phyloP scores from a whole-genome alignment of 2,113 vertebrate genomes.

The Gadus macrocephalus region DNA sequence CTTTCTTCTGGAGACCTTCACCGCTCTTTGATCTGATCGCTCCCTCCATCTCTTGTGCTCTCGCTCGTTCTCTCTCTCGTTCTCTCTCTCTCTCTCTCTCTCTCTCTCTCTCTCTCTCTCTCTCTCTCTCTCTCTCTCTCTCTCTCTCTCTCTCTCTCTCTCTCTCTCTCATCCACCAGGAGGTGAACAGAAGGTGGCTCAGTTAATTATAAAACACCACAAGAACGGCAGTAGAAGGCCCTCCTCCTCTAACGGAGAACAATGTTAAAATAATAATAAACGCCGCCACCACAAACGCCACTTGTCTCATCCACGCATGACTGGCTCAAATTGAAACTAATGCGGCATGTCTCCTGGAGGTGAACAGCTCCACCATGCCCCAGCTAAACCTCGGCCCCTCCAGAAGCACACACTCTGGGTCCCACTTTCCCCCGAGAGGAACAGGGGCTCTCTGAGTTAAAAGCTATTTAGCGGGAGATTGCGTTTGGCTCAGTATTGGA shows the following conservation, averaged over 20 bases:
- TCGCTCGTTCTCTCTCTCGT: constrained; percentile 19
- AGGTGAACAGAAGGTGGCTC: constrained; percentile 8
- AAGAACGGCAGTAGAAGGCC: constrained; percentile 43
- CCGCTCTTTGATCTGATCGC: constrained; percentile 36
- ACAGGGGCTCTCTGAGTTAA: constrained; percentile 60
- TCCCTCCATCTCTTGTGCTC: constrained; percentile 28
- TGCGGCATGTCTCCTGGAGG: constrained; percentile 46
- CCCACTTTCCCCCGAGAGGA: constrained; percentile 42
- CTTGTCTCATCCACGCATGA: constrained; percentile 47
- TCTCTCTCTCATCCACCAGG: constrained; percentile 3
- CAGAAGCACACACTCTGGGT: constrained; percentile 61
- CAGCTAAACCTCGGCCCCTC: constrained; percentile 55
- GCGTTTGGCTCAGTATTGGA: constrained; percentile 41
- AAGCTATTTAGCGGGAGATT: constrained; percentile 61
- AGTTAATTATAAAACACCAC: constrained; percentile 14
- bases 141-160: constrained; percentile 15
- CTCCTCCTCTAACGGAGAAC: no score
- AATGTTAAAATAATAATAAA: constrained; percentile 32
- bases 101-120: constrained; percentile 5
- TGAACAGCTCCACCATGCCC: constrained; percentile 43
- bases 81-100: constrained; percentile 17
- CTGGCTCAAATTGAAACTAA: constrained; percentile 57
- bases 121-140: no score
- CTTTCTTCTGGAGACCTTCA: constrained; percentile 29
- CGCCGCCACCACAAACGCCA: constrained; percentile 24